Evolutionary conservation across 2,888 invertebrate species (phyloP).

Genomic region (Cerastis leucographa): DNA sequence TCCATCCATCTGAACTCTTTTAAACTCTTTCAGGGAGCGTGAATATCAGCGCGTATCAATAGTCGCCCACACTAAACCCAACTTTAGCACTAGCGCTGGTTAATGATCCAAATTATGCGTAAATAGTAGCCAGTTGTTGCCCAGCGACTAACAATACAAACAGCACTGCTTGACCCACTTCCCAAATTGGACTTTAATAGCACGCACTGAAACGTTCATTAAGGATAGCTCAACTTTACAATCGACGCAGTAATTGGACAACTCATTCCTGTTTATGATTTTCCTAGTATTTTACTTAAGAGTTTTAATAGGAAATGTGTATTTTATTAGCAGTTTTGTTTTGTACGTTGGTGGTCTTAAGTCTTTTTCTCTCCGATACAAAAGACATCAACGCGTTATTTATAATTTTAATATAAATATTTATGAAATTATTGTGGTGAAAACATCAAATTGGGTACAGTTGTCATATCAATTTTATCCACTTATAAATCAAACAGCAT

Average conservation of each 20-base stretch:
- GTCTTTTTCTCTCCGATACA: slow-evolving; percentile 65
- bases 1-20: background rate
- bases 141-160: slow-evolving; percentile 27
- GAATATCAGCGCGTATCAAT: background rate
- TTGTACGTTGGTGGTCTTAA: slow-evolving; percentile 7
- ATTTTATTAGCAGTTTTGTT: background rate
- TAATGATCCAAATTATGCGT: slow-evolving; percentile 55
- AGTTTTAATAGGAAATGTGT: slow-evolving; percentile 1
- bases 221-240: slow-evolving; percentile 32
- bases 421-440: slow-evolving; percentile 22
- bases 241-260: slow-evolving; percentile 28
- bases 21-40: background rate
- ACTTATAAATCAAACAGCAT: slow-evolving; percentile 53
- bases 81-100: slow-evolving; percentile 26
- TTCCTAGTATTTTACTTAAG: background rate
- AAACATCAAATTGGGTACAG: slow-evolving; percentile 43
- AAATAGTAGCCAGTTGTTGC: slow-evolving; percentile 35
- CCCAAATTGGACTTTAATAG: slow-evolving; percentile 50
- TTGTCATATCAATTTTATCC: slow-evolving; percentile 54
- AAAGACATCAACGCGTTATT: slow-evolving; percentile 86
- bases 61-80: slow-evolving; percentile 21
- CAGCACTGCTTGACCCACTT: slow-evolving; percentile 45
- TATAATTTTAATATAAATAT: slow-evolving; percentile 18
- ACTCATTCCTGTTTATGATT: slow-evolving; percentile 26
- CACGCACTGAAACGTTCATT: slow-evolving; percentile 39